Base-by-base conservation (phyloP, 2,797 vertebrate genomes). In the Sternotherus odoratus region DNA sequence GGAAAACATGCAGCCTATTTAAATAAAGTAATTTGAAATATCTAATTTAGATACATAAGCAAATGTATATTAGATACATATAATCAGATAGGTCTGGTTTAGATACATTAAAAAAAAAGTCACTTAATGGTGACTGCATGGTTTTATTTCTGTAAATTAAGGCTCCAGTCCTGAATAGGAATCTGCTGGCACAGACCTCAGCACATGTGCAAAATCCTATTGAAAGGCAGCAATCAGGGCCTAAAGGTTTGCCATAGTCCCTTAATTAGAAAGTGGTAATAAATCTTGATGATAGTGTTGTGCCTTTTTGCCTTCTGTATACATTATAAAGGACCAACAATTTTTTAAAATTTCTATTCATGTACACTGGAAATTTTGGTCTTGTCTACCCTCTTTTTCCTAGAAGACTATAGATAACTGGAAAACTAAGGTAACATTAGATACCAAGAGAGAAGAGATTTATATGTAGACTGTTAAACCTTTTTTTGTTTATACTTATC, bases 71-170 rank as follows among this genome's bases (percentile, higher is more conserved):
- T 53, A 53, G 53, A 53, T 53, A 24, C 51, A 53, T 53, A 53
- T 53, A 53, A 53, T 53, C 51, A 53, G 51, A 53, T 53, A 24
- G 53, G 48, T 80, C 83, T 89, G 91, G 88, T 92, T 95, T 95
- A 87, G 89, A 80, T 88, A 91, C 21, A 74, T 83, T n/a, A n/a
- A 94, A 95, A 93, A 82, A 95, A 94, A 89, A 75, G 90, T 94
- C 51, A 53, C 53, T 53, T 53, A 88, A 89, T 94, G 89, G 83
- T 78, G 85, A 94, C 94, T 83, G 89, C 53, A 78, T 75, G 77
- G 78, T 50, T 96, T 94, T 85, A 63, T 82, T 94, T 54, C 72
- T 43, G 12, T 84, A 69, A 36, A 36, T 17, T n/a, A 78, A 53
- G 24, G 26, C 5, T 50, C 30, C 77, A 28, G n/a, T 36, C 63